Conservation (phyloP, 2,888 invertebrate species). For the Eupithecia vulgata region DNA sequence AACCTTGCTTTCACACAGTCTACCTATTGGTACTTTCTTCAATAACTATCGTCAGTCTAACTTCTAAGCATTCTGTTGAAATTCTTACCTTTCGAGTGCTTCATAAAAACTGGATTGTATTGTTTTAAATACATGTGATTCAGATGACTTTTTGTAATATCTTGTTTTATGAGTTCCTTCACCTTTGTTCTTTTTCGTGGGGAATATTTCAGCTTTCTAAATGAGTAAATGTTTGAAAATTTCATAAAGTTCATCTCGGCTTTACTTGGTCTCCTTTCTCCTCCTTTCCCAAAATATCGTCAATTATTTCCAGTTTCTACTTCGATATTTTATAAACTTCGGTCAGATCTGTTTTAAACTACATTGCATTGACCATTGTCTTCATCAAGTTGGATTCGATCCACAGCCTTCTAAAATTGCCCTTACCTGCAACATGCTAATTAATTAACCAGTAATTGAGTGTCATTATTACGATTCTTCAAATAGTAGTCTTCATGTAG, state of each 20-base stretch:
- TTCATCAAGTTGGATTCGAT: conserved; percentile 9
- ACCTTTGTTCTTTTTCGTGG: not conserved
- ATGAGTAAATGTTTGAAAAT: not conserved
- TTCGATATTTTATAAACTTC: not conserved
- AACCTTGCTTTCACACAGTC: conserved; percentile 6
- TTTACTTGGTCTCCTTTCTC: not conserved
- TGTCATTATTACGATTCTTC: conserved; percentile 38
- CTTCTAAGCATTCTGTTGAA: not conserved
- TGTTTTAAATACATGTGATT: not conserved
- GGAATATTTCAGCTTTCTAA: not conserved
- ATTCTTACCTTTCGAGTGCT: not conserved
- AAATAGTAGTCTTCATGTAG: conserved; percentile 33
- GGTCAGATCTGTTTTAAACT: not conserved
- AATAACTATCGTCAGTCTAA: not conserved
- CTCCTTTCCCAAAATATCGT: not conserved
- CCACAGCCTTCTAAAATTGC: conserved; percentile 20
- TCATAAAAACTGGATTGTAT: not conserved
- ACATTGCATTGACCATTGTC: not conserved
- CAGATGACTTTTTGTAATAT: conserved; percentile 18
- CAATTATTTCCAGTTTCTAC: not conserved
- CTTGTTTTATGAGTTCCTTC: not conserved
- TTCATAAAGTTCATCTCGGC: not conserved
- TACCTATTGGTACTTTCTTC: not conserved
- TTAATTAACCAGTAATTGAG: conserved; percentile 38
- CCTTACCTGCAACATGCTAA: conserved; percentile 36